These are phyloP conservation scores for Chironomus striatipennis DNA, from an alignment of 1,140 invertebrate genomes.

Conservation along the genomic window DNA sequence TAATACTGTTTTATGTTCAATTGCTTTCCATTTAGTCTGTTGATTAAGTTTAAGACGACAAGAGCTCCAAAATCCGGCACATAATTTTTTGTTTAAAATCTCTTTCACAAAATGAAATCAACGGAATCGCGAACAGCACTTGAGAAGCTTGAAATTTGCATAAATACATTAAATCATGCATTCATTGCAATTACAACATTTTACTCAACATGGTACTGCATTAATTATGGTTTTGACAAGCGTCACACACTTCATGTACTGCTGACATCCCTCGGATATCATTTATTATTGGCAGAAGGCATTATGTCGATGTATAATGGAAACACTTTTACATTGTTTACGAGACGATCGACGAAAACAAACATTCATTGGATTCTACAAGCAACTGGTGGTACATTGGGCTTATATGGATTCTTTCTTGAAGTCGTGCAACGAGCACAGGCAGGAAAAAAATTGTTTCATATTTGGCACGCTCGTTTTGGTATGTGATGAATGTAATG, in stretches of 20 bases:
- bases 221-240: neutral
- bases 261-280: constrained; percentile 27
- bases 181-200: neutral
- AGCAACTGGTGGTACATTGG: constrained; percentile 34
- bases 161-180: constrained; percentile 24
- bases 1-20: neutral
- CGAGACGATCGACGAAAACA: constrained; percentile 34
- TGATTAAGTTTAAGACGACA: neutral
- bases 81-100: no score
- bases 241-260: neutral
- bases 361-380: constrained; percentile 37
- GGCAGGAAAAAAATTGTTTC: constrained; percentile 31
- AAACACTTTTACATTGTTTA: constrained; percentile 34
- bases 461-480: constrained; percentile 32
- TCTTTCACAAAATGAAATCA: neutral
- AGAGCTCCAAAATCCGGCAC: no score
- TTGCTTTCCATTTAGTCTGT: neutral
- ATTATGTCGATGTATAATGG: constrained; percentile 36
- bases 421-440: constrained; percentile 32
- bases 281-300: constrained; percentile 37
- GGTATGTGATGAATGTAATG: constrained; percentile 30
- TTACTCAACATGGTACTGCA: constrained; percentile 20
- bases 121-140: neutral
- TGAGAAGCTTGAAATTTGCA: constrained; percentile 5
- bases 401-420: constrained; percentile 33